Conservation (phyloP, 2,888 invertebrate species). For the Zaprionus obscuricornis region DNA sequence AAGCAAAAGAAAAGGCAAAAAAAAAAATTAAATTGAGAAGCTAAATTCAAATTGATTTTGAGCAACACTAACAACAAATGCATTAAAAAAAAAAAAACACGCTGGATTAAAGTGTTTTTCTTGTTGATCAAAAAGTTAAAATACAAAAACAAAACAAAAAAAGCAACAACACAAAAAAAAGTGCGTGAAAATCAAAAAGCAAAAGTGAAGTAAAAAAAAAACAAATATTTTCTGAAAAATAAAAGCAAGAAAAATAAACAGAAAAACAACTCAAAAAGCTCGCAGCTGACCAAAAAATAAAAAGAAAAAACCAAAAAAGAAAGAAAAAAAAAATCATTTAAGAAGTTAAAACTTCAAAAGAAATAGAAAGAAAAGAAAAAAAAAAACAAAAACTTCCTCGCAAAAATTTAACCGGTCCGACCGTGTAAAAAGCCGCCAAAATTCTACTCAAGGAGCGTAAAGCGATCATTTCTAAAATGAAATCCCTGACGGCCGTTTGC, state of each 20-base stretch:
- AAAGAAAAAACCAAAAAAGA: conserved; percentile 12
- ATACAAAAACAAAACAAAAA: neutral
- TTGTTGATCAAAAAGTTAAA: conserved; percentile 38
- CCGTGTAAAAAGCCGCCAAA: conserved; percentile 81
- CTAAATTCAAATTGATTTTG: conserved; percentile 50
- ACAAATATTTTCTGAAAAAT: conserved; percentile 16
- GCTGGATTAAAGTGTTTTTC: conserved; percentile 75
- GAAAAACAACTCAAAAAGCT: conserved; percentile 32
- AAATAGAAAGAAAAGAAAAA: conserved; percentile 6
- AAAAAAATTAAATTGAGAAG: conserved; percentile 24
- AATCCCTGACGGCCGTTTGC: conserved; percentile 90
- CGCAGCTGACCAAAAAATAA: conserved; percentile 33
- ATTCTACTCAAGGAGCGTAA: conserved; percentile 83
- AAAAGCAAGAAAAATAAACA: no score
- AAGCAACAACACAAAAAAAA: conserved; percentile 30
- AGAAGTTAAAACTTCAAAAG: neutral
- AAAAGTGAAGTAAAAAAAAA: conserved; percentile 31
- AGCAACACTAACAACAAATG: conserved; percentile 36
- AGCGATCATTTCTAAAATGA: conserved; percentile 85
- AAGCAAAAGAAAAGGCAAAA: conserved; percentile 13
- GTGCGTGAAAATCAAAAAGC: no score
- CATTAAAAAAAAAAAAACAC: conserved; percentile 48
- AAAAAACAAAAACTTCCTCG: conserved; percentile 56
- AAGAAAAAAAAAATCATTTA: conserved; percentile 2
- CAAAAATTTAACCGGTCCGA: conserved; percentile 71